Percentiles rank a stretch among this genome's conserved stretches.
These are phyloP conservation scores for Drosophila kohkoa DNA, from an alignment of 1,140 invertebrate genomes.

Conservation along the genomic window DNA sequence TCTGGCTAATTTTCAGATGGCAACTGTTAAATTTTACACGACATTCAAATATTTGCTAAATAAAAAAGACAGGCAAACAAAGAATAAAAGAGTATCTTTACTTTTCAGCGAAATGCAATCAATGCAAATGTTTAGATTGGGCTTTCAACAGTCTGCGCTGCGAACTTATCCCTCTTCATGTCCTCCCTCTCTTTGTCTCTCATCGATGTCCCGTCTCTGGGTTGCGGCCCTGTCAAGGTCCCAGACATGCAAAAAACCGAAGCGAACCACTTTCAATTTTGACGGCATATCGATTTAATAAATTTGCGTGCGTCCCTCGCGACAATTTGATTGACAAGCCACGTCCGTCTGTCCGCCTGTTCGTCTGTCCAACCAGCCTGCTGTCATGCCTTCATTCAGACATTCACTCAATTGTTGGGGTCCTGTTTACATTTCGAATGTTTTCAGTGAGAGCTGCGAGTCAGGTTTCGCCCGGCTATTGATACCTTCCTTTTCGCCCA, in stretches of 20 bases:
- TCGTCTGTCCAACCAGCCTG: background rate
- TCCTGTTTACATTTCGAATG: conserved; percentile 47
- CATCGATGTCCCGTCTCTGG: conserved; percentile 1
- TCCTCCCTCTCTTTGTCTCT: background rate
- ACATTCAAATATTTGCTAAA: conserved; percentile 70
- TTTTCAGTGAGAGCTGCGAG: background rate
- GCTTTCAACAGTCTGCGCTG: conserved; percentile 57
- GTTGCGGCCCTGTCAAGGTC: conserved; percentile 54
- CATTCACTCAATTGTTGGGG: conserved; percentile 32
- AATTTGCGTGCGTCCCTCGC: conserved; percentile 73
- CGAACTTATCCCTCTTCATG: conserved; percentile 17
- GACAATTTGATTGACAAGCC: conserved; percentile 79
- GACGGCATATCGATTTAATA: conserved; percentile 81
- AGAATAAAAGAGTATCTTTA: conserved; percentile 22
- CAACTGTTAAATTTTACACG: conserved; percentile 76
- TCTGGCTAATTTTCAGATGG: conserved; percentile 49
- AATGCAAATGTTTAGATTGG: conserved; percentile 79
- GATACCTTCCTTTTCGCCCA: conserved; percentile 31
- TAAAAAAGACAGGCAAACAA: conserved; percentile 33
- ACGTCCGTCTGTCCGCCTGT: conserved; percentile 31
- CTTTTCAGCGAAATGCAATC: conserved; percentile 67
- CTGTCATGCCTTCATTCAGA: conserved; percentile 23
- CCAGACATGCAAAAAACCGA: conserved; percentile 57
- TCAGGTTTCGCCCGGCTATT: conserved; percentile 21
- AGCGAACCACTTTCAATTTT: conserved; percentile 76